Base-by-base conservation (phyloP, 2,888 invertebrate genomes). In the Tigriopus californicus region DNA sequence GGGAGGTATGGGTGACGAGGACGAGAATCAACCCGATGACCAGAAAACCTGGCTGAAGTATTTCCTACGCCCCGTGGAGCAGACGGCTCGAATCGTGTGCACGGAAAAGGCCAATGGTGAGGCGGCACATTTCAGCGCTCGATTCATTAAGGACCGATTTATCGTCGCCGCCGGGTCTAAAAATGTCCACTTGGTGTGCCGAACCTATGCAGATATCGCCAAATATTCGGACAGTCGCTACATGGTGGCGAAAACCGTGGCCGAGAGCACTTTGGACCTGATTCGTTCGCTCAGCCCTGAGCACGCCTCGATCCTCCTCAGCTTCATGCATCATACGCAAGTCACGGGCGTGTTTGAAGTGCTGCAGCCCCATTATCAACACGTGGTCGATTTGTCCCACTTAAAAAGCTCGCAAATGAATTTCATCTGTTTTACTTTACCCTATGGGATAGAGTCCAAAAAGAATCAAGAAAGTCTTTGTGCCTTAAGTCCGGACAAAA, bases 1-100 rank as follows among this genome's bases (percentile, higher is more conserved):
- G 2, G 74, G 73, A 15, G 72, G 73, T 1, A 66, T 72, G 58
- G 73, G 73, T 3, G 73, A 73, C 66, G 74, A 73, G 63, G 73
- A 73, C 65, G 54, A 54, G 41, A 67, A 57, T 67, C 68, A 48
- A 62, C 65, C 60, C 67, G 47, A 68, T 22, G 67, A 68, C 61
- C 67, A 68, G 58, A 65, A 66, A 55, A 66, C 68, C 44, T 73
- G 73, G 73, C 66, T 68, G 63, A 66, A 67, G 60, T 73, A 72
- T 64, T 74, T 73, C 64, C 66, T 64, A 13, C 33, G 65, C 62
- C 61, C 63, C 18, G 48, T 64, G 3, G 58, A 61, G 11, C 20
- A 47, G 13, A 65, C 66, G 5, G 53, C 56, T 12, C 64, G 61
- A 44, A 62, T 68, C 4, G 58, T 68, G 11, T 61, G 61, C 8